These are phyloP conservation scores for Euplexia lucipara DNA, from an alignment of 2,888 invertebrate species.

Conservation along the genomic window DNA sequence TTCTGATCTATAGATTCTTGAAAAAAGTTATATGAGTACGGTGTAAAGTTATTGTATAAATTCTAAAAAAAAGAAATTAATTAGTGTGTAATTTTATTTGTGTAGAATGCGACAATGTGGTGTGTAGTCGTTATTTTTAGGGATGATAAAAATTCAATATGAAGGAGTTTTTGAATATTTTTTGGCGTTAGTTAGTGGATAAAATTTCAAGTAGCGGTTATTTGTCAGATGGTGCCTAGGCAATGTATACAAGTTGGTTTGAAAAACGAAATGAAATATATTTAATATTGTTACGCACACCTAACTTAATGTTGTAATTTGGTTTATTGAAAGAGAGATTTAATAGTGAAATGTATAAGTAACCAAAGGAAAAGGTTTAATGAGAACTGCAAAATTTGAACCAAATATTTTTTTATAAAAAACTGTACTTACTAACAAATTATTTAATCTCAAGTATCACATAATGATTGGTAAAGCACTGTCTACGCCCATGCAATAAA, in stretches of 20 bases:
- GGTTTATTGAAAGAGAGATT: conserved; percentile 26
- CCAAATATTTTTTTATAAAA: conserved; percentile 45
- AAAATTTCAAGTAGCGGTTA: conserved; percentile 27
- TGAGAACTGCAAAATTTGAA: conserved; percentile 20
- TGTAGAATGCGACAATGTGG: conserved; percentile 1
- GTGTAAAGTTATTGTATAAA: conserved; percentile 41
- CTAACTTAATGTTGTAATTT: conserved; percentile 41
- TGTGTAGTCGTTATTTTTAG: conserved; percentile 8
- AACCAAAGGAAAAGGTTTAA: conserved; percentile 35
- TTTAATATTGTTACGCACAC: conserved; percentile 44
- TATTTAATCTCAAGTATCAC: conserved; percentile 43
- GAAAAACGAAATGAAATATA: conserved; percentile 49
- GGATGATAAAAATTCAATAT: conserved; percentile 3
- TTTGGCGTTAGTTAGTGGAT: conserved; percentile 33
- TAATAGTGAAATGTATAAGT: conserved; percentile 29
- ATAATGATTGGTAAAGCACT: conserved; percentile 51
- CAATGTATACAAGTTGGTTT: conserved; percentile 51
- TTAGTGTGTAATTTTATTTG: conserved; percentile 37
- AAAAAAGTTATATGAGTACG: conserved; percentile 16
- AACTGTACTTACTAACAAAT: conserved; percentile 56
- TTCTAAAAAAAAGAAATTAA: conserved; percentile 21
- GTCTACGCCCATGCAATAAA: conserved; percentile 48
- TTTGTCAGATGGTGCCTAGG: conserved; percentile 60
- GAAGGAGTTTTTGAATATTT: not conserved
- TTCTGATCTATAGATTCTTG: conserved; percentile 16